Evolutionary conservation across 2,888 invertebrate genomes (phyloP), one percentile per base, ranked within the genome.

Genomic region (Scaptomyza reducta): DNA sequence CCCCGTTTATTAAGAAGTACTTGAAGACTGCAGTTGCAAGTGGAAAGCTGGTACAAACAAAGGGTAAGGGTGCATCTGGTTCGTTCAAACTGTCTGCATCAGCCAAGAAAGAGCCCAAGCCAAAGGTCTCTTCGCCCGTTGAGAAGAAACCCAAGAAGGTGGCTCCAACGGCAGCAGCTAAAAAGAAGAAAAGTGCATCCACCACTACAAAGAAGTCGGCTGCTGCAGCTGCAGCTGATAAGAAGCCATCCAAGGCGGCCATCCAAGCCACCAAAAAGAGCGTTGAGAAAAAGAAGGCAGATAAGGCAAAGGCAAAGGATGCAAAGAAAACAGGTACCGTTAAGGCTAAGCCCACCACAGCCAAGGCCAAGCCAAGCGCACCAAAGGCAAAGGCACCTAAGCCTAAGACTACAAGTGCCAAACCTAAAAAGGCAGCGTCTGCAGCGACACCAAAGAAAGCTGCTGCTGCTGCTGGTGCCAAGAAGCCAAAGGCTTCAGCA

Each of bases 231-330:
- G 46, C 50, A 10, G 54, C 40, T 22, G 72, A 68, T n/a, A 66
- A 74, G 41, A 75, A 77, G 18, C 13, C 53, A 25, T 59, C 57
- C 11, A 71, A 74, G 45, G 42, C 63, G 2, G n/a, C n/a, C n/a
- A n/a, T n/a, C n/a, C n/a, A n/a, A n/a, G 64, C 55, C 22, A 62
- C 58, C 25, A 76, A 76, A 29, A 78, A 74, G 49, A 64, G 53
- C 11, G 63, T 49, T n/a, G 75, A 74, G 25, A 74, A 74, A 18
- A 65, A 74, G 61, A 70, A 66, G 16, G 58, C 61, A 4, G 61
- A 70, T 6, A 69, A 75, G 42, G 63, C 70, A 33, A 74, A 69
- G 33, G 68, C 64, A 25, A 77, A 74, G 53, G 70, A 74, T 59
- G 70, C 53, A 2, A 68, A 75, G 50, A 74, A 78, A 56, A 50